Base-by-base conservation (phyloP, 2,797 vertebrate species). In the Paguma larvata region DNA sequence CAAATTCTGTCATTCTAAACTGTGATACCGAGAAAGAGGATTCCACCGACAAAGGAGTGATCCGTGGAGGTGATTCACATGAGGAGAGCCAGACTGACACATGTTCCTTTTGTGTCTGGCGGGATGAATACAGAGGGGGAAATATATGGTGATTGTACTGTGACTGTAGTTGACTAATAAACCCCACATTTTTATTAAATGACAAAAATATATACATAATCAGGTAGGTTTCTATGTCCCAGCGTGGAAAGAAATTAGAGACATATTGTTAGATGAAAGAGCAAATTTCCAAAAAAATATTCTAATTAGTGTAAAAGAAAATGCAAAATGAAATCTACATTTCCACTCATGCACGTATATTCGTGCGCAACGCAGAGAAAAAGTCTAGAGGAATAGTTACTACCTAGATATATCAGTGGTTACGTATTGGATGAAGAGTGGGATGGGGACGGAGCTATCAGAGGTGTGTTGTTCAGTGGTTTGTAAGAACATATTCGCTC, bases 81-180 rank as follows among this genome's bases (percentile, higher is more conserved):
- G 70, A 67, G 21, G 8, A 88, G 44, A 88, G 59, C 27, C 85
- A 0, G 0, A 48, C 51, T 1, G 87, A 67, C 5, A 8, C 4
- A 0, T 18, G 0, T 99, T 14, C 99, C 99, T n/a, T 98, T 99
- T 3, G 93, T 99, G 2, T 99, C 99, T 62, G 99, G 99, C 62
- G 99, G 99, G 16, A 99, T 99, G 99, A 99, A 99, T 97, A 99
- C 98, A 0, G 97, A 98, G 90, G 99, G 99, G 5, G 97, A 99
- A n/a, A 98, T 99, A 9, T 98, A 99, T 59, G 97, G 98, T 70
- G 99, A 99, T 93, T 99, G 99, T 90, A 21, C 99, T 59, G 99
- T 99, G 30, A 99, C 99, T 5, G 92, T 99, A 30, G 84, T 99
- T 1, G 94, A 98, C 0, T 99, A 98, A 99, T 34, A 44, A 95